Base-by-base conservation (phyloP, 2,888 invertebrate genomes). In the Microplitis manilae region DNA sequence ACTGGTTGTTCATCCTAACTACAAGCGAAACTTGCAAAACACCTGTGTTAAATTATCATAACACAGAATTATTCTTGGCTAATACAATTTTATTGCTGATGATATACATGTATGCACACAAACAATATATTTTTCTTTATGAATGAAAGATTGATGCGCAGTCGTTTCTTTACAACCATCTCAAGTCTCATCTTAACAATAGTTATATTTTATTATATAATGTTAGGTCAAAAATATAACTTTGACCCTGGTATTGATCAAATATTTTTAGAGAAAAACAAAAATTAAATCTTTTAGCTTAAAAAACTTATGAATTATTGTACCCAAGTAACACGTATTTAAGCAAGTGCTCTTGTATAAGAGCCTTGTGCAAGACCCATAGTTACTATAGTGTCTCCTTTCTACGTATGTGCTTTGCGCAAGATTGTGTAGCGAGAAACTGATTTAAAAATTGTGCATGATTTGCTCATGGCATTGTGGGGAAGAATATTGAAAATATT, bases 1-100 rank as follows among this genome's bases (percentile, higher is more conserved):
- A 50, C 50, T 50, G 2, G 61, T 64, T 6, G 15, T 20, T 41
- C 15, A 67, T 73, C 41, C 20, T 30, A 73, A 73, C 73, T 73
- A 67, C 59, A n/a, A 73, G 81, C 78, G 82, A 76, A 13, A 13
- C 82, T 85, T 86, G 86, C 81, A 50, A 84, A 76, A 84, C 86
- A 86, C 85, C 86, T 86, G 87, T 81, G 79, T 84, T 85, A 84
- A 84, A 86, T 86, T 87, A 86, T 83, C 85, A 86, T 86, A 86
- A 85, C 84, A 82, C 81, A 83, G 83, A 86, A 86, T 86, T 86
- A 84, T 85, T 86, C 81, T 81, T 81, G 80, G 83, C 82, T 84
- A 85, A 85, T 83, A 86, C 80, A 82, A 85, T 86, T 84, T 84
- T 80, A 81, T 77, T 75, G 80, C 73, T 72, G 81, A 81, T 80